phyloP scores from a whole-genome alignment of 30 jellyfish, hydroid and myxozoan species.

The Aurelia aurita complex sp. Pacific region DNA sequence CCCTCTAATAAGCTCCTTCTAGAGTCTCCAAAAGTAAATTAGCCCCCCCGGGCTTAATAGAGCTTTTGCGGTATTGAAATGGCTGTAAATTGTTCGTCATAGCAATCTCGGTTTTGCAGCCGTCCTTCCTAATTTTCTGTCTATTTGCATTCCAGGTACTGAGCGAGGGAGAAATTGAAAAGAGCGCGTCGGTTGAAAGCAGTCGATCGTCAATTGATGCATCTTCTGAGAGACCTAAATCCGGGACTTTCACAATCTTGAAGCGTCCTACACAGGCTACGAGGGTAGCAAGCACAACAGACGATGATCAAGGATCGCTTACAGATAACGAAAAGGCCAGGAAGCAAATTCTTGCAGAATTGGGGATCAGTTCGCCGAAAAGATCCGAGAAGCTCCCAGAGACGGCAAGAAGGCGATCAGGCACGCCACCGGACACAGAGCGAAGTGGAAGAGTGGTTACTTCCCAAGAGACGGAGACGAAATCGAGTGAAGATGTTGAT shows the following conservation, averaged over 20 bases:
- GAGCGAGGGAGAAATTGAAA: background rate
- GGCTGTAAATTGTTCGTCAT: no score
- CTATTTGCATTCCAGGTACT: no score
- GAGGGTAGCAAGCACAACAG: background rate
- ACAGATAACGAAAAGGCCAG: constrained; percentile 14
- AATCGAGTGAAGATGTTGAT: no score
- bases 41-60: no score
- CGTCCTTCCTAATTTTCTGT: no score
- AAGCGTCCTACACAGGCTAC: constrained; percentile 15
- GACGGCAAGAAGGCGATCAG: background rate
- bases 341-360: constrained; percentile 3
- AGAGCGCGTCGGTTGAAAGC: background rate
- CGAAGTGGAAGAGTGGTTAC: background rate
- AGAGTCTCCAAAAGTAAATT: no score
- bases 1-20: no score
- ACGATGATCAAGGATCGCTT: background rate
- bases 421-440: background rate
- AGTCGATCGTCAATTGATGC: background rate
- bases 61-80: no score
- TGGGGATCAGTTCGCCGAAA: constrained; percentile 9
- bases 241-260: constrained; percentile 28
- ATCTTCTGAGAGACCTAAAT: no score
- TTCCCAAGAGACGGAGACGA: background rate
- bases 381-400: background rate
- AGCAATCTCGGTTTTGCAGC: no score